A percentile compares a stretch with the other conserved stretches of the same genome.
These are phyloP conservation scores for Phenganax stokvisi DNA, from an alignment of 92 coral and sea anemone genomes.

Conservation along the genomic window DNA sequence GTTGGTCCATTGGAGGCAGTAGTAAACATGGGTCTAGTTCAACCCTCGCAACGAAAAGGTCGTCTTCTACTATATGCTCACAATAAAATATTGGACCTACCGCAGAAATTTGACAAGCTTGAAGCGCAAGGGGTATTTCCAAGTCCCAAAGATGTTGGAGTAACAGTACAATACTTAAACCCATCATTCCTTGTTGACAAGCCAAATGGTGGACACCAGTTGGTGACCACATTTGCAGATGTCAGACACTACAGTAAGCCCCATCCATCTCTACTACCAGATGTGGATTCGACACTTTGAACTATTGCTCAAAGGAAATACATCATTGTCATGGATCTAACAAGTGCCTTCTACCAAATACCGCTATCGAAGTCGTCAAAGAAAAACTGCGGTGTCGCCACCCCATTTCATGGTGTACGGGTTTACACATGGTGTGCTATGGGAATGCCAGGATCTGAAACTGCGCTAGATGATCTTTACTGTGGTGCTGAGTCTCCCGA, in stretches of 20 bases:
- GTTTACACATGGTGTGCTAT: constrained; percentile 27
- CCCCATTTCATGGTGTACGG: constrained; percentile 33
- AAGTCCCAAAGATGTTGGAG: constrained; percentile 3
- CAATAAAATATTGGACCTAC: not conserved
- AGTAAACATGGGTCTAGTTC: no score
- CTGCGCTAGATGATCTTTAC: constrained; percentile 44
- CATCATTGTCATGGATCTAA: constrained; percentile 30
- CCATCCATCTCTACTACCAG: no score
- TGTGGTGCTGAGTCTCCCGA: constrained; percentile 39
- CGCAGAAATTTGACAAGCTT: not conserved
- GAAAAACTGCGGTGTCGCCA: constrained; percentile 29
- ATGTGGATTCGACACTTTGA: no score
- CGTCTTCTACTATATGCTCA: not conserved
- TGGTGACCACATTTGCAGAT: constrained; percentile 7
- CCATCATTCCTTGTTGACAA: no score
- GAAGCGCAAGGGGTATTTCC: not conserved
- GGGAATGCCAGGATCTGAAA: no score
- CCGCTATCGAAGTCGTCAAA: no score
- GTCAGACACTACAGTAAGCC: no score
- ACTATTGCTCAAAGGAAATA: constrained; percentile 37
- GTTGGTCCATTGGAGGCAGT: no score
- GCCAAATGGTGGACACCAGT: no score
- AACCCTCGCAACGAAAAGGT: not conserved
- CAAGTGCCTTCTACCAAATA: no score
- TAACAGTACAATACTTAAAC: constrained; percentile 25